Evolutionary conservation across 2,797 vertebrate genomes (phyloP), one percentile per base, ranked within the genome.

Genomic region (Mycteria americana): DNA sequence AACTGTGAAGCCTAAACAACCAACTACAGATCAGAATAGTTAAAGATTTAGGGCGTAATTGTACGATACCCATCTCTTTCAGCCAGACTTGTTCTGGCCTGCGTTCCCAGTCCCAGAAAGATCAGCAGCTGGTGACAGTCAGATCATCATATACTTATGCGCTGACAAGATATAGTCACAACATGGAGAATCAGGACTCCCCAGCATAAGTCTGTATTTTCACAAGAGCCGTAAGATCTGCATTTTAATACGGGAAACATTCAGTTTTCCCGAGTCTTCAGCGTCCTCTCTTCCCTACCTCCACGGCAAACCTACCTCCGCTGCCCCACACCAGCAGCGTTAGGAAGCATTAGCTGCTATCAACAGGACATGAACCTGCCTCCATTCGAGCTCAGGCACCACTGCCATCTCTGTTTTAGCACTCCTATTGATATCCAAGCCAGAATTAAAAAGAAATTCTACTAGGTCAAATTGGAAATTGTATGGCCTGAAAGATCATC

Each of bases 311-410:
- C 15, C 14, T 39, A 9, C 3, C 4, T 43, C 7, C 4, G 22
- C 17, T 41, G 33, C 23, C 11, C 18, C 59, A 70, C 0, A 0
- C 17, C 4, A 39, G 56, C 62, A 86, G 37, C n/a, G 41, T 16
- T 13, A 22, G 27, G 41, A 64, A 88, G 60, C 23, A 54, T 25
- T 7, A 59, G 48, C 13, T 35, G 27, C 33, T 50, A 50, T 13
- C 35, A 35, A 16, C 7, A 53, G 43, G 11, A 46, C 54, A 74
- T 7, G 7, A 90, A 79, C 23, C 35, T 27, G 25, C 25, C 68
- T 18, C 62, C 51, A 39, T 41, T 35, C 45, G 3, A 72, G 24
- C 41, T 78, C 50, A 25, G 33, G 53, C 37, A 86, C 3, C 23
- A 13, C 23, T 57, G 30, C 27, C 56, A 41, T 24, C 56, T 50